phyloP scores from a whole-genome alignment of 2,888 invertebrate genomes.

The Leucophenga montana region DNA sequence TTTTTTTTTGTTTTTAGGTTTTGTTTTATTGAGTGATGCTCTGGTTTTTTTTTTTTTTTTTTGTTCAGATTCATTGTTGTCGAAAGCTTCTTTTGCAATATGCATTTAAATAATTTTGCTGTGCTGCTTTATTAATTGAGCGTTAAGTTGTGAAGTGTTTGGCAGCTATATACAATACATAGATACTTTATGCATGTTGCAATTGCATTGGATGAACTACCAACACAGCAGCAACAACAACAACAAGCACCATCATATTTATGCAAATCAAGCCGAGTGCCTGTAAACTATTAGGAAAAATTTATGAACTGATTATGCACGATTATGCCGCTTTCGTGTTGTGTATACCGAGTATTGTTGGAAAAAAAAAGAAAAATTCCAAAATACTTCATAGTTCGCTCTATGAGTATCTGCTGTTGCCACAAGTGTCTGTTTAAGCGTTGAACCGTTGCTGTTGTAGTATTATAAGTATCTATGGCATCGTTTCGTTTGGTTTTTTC shows the following conservation, averaged over 20 bases:
- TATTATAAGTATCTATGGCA: constrained; percentile 7
- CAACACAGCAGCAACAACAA: not conserved
- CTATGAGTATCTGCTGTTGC: not conserved
- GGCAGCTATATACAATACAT: too few species aligned
- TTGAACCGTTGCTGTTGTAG: not conserved
- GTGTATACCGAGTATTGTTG: not conserved
- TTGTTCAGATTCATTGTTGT: not conserved
- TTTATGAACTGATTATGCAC: constrained; percentile 23
- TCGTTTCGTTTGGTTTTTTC: not conserved
- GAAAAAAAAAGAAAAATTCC: not conserved
- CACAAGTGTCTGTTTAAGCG: not conserved
- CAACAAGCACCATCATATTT: constrained; percentile 1
- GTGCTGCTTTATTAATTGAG: constrained; percentile 12
- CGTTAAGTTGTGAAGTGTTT: constrained; percentile 3
- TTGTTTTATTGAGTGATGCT: not conserved
- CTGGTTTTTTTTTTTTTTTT: not conserved
- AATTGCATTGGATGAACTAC: not conserved
- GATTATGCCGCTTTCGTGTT: not conserved
- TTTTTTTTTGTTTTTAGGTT: not conserved
- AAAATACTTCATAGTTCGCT: not conserved
- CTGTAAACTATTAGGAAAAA: constrained; percentile 16
- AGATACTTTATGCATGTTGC: not conserved
- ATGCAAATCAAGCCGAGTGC: constrained; percentile 19
- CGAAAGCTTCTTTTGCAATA: constrained; percentile 11
- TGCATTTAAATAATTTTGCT: constrained; percentile 6